A percentile compares a stretch with the other conserved stretches of the same genome.
Conservation (phyloP, 2,888 invertebrate species). For the Dolomedes plantarius region DNA sequence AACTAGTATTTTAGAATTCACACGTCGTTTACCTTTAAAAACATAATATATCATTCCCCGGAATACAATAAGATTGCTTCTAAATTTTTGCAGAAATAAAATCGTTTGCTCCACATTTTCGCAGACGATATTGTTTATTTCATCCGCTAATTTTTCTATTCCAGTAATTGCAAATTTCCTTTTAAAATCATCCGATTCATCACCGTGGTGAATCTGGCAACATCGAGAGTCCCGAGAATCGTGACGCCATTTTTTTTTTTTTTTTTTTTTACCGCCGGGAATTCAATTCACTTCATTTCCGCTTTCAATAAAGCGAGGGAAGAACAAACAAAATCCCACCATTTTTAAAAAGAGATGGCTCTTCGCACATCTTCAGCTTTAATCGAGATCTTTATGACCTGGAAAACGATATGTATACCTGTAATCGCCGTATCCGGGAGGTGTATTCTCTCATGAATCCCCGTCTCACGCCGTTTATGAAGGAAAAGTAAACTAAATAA, state of each 20-base stretch:
- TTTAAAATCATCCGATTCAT: not conserved
- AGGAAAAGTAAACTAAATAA: not conserved
- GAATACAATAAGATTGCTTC: too few relatives aligned
- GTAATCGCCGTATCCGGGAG: conserved; percentile 2
- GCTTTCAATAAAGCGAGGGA: not conserved
- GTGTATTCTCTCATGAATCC: not conserved
- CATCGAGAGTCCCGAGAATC: not conserved
- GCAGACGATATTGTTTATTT: too few relatives aligned
- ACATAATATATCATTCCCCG: too few relatives aligned
- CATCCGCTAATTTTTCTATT: too few relatives aligned
- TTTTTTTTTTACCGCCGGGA: not conserved
- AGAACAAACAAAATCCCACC: not conserved
- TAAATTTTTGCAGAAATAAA: too few relatives aligned
- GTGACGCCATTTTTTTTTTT: too few relatives aligned
- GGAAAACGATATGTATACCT: not conserved
- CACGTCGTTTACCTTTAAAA: too few relatives aligned
- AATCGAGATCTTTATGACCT: conserved; percentile 18
- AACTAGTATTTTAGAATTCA: too few relatives aligned
- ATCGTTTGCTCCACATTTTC: too few relatives aligned
- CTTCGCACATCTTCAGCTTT: not conserved
- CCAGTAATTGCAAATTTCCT: not conserved
- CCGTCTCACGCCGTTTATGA: not conserved
- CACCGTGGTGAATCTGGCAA: not conserved
- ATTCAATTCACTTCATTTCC: conserved; percentile 14
- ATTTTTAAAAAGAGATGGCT: not conserved